phyloP scores from a whole-genome alignment of 92 coral and sea anemone genomes.

The Epizoanthus stellaris region DNA sequence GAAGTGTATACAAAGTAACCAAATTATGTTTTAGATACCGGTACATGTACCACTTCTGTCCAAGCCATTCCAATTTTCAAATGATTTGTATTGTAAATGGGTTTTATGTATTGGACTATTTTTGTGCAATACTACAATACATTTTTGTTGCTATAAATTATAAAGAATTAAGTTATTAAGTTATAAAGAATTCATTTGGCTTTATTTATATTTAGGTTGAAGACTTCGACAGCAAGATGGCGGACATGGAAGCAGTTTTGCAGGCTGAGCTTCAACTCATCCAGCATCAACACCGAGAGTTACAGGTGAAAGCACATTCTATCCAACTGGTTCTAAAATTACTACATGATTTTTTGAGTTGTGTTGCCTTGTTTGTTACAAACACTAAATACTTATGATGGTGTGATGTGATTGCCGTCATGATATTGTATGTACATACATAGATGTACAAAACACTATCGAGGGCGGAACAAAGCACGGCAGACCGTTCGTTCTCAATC shows the following conservation, averaged over 20 bases:
- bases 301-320: constrained; percentile 40
- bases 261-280: constrained; percentile 72
- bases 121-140: neutral
- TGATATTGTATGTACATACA: too few relatives aligned
- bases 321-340: neutral
- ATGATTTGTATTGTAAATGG: too few relatives aligned
- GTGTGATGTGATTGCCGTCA: too few relatives aligned
- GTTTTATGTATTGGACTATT: too few relatives aligned
- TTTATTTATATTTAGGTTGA: constrained; percentile 61
- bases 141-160: neutral
- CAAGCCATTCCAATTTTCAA: too few relatives aligned
- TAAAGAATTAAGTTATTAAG: too few relatives aligned
- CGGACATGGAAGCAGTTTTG: constrained; percentile 70
- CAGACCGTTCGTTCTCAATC: too few relatives aligned
- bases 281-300: constrained; percentile 68
- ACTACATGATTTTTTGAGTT: neutral
- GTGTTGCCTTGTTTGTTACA: neutral
- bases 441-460: too few relatives aligned
- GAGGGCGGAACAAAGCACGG: too few relatives aligned
- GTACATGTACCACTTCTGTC: too few relatives aligned
- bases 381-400: neutral
- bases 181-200: constrained; percentile 1
- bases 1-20: too few relatives aligned
- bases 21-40: too few relatives aligned
- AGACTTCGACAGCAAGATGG: constrained; percentile 81